Conservation (phyloP, 2,888 invertebrate species). For the Rhamnusium bicolor region DNA sequence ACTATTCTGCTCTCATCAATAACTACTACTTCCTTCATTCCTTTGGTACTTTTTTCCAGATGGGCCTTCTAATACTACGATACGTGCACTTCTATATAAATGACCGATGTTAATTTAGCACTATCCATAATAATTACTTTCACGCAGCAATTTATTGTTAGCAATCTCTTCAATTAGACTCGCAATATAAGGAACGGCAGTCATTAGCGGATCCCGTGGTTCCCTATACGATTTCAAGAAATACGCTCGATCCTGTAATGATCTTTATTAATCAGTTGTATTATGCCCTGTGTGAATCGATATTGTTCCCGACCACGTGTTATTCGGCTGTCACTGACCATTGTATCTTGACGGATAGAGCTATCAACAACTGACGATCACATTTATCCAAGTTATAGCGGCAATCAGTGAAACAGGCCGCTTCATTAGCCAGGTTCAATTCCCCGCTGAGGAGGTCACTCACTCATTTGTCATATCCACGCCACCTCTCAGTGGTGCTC, state of each 20-base stretch:
- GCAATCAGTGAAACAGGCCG: constrained; percentile 62
- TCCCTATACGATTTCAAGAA: constrained; percentile 29
- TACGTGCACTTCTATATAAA: neutral
- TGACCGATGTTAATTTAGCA: constrained; percentile 9
- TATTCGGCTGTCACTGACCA: constrained; percentile 62
- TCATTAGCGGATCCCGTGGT: constrained; percentile 46
- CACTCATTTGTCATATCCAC: constrained; percentile 69
- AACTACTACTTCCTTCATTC: neutral
- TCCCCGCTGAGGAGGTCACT: constrained; percentile 66
- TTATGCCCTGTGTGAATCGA: constrained; percentile 61
- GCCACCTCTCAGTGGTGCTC: constrained; percentile 52
- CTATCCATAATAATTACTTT: constrained; percentile 43
- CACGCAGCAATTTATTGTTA: constrained; percentile 33
- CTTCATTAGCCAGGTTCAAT: constrained; percentile 66
- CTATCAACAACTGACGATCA: constrained; percentile 68
- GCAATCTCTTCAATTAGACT: constrained; percentile 44
- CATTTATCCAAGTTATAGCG: constrained; percentile 66
- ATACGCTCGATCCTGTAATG: constrained; percentile 48
- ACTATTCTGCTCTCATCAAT: neutral
- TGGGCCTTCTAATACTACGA: neutral
- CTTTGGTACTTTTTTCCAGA: neutral
- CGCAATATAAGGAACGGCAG: constrained; percentile 46
- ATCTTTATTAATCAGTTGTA: constrained; percentile 65
- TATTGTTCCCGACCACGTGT: constrained; percentile 62
- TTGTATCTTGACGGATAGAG: constrained; percentile 68